Conservation (phyloP, 2,888 invertebrate species). For the Sipunculus nudus region DNA sequence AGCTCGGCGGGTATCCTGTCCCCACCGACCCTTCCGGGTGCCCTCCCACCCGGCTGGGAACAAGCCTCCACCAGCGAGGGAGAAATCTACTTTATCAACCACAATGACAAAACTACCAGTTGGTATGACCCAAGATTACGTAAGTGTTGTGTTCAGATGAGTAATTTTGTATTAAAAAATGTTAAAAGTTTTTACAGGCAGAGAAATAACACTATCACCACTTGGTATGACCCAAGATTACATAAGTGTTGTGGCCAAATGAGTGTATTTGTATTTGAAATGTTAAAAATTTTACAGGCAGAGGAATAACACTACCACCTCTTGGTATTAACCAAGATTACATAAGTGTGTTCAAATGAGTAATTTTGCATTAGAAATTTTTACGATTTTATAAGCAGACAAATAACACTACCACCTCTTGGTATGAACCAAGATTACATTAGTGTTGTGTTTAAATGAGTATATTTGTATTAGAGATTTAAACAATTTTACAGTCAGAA, state of each 20-base stretch:
- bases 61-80: slow-evolving; percentile 66
- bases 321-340: slow-evolving; percentile 97
- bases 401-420: slow-evolving; percentile 85
- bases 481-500: too few species aligned
- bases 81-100: slow-evolving; percentile 67
- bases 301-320: slow-evolving; percentile 83
- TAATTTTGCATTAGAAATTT: too few species aligned
- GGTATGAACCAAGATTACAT: slow-evolving; percentile 93
- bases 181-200: too few species aligned
- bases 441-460: too few species aligned
- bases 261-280: too few species aligned
- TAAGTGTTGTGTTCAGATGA: slow-evolving; percentile 28
- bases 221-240: slow-evolving; percentile 97
- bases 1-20: too few species aligned
- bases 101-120: slow-evolving; percentile 81
- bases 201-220: slow-evolving; percentile 83
- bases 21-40: too few species aligned
- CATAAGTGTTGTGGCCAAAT: slow-evolving; percentile 32
- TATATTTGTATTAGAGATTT: too few species aligned
- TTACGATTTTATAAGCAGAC: too few species aligned
- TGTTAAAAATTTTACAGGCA: too few species aligned
- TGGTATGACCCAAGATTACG: slow-evolving; percentile 96
- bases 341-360: too few species aligned
- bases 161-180: too few species aligned
- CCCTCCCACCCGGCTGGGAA: slow-evolving; percentile 68